Evolutionary conservation across 2,113 vertebrate genomes (phyloP), one percentile per base, ranked within the genome.

Genomic region (Psilopsiagon aurifrons): DNA sequence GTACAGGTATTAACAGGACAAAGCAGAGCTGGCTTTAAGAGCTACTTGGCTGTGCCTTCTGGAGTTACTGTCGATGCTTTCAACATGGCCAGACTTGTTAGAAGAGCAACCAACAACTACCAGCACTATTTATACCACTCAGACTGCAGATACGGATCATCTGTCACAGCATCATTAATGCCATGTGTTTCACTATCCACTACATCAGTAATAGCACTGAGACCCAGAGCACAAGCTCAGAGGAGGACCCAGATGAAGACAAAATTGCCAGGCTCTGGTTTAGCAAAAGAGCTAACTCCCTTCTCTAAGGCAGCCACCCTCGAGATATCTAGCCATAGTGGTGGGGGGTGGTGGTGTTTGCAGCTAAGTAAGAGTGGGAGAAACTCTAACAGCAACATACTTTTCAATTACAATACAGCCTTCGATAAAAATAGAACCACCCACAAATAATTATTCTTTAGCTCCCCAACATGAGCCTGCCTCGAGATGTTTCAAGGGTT

Each of bases 401-500:
- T 46, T 70, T 86, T 94, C 60, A 86, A 24, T 27, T 88, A 55
- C 55, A 77, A 90, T 91, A 91, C 91, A 92, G 73, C 75, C 76
- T 91, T 81, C 6, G 13, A 91, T 90, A 95, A 81, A 95, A 95
- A 71, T 63, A 94, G 78, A 94, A 93, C 94, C 83, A 6, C 95
- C 95, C 43, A 86, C 71, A 68, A 96, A 84, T 94, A 89, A 95
- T 92, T 92, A 90, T 93, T 97, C 96, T 92, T 63, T 64, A 83
- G 44, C 92, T 96, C 94, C 90, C 79, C 91, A 79, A 88, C 3
- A 11, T 49, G 71, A 94, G 95, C 73, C 74, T 93, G 89, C 92
- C 83, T 96, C 54, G 52, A 94, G 94, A 91, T 90, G 83, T 91
- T 94, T 97, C 92, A 96, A 95, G 96, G 90, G 80, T 75, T 97